A percentile compares a stretch with the other conserved stretches of the same genome.
These are phyloP conservation scores for Orgyia antiqua DNA, from an alignment of 2,888 invertebrate species.

Conservation along the genomic window DNA sequence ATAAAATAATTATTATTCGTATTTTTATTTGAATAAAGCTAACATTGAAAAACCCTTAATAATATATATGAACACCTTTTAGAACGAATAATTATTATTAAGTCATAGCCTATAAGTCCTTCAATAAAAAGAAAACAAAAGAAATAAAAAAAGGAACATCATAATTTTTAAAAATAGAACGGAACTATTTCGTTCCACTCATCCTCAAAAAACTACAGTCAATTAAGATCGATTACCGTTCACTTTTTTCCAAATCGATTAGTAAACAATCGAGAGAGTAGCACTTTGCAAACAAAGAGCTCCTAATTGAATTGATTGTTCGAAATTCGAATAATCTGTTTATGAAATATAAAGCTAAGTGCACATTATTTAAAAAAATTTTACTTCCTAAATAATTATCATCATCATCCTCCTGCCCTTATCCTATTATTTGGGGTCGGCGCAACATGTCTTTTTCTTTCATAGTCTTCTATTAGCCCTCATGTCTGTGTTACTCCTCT, in stretches of 20 bases:
- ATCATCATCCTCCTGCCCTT: too few relatives aligned
- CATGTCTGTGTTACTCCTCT: too few relatives aligned
- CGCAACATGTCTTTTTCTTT: too few relatives aligned
- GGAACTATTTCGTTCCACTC: conserved; percentile 1
- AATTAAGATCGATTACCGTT: conserved; percentile 13
- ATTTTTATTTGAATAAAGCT: too few relatives aligned
- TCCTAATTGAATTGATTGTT: conserved; percentile 27
- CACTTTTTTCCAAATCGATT: conserved; percentile 13
- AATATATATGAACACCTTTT: too few relatives aligned
- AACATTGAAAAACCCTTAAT: too few relatives aligned
- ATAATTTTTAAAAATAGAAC: conserved; percentile 1
- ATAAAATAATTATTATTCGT: too few relatives aligned
- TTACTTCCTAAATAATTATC: too few relatives aligned
- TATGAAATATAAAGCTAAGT: conserved; percentile 14
- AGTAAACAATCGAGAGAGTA: conserved; percentile 20
- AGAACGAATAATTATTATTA: too few relatives aligned
- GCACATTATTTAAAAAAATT: background rate
- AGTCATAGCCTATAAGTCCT: too few relatives aligned
- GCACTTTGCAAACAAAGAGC: conserved; percentile 30
- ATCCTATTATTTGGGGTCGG: too few relatives aligned
- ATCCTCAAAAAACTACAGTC: conserved; percentile 7
- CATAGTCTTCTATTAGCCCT: too few relatives aligned
- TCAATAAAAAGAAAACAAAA: background rate
- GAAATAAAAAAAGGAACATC: conserved; percentile 1
- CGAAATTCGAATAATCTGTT: conserved; percentile 18